Percentiles rank a stretch among this genome's conserved stretches.
Evolutionary conservation across 2,888 invertebrate genomes (phyloP).

Genomic region (Lasioglossum malachurum): DNA sequence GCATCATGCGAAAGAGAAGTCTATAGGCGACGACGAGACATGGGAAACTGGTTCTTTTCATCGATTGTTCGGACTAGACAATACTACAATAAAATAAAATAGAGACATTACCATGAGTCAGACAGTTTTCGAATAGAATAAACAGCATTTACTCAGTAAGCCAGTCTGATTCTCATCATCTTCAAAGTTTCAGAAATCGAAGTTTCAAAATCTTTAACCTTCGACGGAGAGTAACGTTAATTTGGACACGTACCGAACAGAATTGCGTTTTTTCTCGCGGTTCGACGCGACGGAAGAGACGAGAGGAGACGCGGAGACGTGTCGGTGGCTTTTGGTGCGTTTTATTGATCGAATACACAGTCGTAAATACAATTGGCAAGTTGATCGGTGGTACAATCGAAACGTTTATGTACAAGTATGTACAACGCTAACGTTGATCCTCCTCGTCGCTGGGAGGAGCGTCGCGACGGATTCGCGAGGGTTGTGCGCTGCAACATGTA

Average conservation of each 20-base stretch:
- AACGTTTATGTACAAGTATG: conserved; percentile 81
- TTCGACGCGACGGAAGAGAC: not conserved
- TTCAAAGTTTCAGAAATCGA: no score
- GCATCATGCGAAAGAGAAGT: not conserved
- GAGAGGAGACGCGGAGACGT: not conserved
- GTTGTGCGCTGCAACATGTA: conserved; percentile 56
- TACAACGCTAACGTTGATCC: conserved; percentile 72
- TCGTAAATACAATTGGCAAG: conserved; percentile 82
- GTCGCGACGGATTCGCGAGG: conserved; percentile 31
- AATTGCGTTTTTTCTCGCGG: not conserved
- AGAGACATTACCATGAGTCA: no score
- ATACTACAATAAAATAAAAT: no score
- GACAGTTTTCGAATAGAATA: no score
- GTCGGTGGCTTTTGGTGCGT: conserved; percentile 59
- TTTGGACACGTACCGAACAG: not conserved
- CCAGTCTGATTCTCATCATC: no score
- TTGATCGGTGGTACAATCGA: conserved; percentile 79
- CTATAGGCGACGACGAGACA: not conserved
- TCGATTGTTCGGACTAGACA: not conserved
- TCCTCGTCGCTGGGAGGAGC: conserved; percentile 35
- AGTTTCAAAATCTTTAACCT: no score
- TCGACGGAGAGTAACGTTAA: no score
- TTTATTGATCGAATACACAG: conserved; percentile 82
- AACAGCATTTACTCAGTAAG: no score
- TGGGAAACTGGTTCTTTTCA: not conserved